phyloP scores from a whole-genome alignment of 2,113 vertebrate species.

The Phodopus roborovskii region DNA sequence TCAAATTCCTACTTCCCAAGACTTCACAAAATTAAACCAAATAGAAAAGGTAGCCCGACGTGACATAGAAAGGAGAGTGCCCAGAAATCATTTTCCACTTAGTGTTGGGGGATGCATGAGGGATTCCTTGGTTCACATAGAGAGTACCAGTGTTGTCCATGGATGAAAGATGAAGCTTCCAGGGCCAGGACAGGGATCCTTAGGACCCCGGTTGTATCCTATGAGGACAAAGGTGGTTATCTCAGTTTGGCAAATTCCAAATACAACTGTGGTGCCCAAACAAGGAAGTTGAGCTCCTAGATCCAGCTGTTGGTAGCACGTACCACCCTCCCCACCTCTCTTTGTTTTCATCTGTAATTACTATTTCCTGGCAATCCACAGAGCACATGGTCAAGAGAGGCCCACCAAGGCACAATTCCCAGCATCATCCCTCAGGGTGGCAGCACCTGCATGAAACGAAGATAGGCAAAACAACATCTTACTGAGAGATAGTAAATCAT shows the following conservation, averaged over 20 bases:
- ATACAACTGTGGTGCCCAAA: not conserved
- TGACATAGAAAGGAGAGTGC: not conserved
- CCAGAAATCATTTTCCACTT: not conserved
- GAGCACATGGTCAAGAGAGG: not conserved
- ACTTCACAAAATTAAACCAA: not conserved
- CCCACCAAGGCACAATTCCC: conserved; percentile 20
- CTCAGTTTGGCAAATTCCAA: not conserved
- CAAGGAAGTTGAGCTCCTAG: not conserved
- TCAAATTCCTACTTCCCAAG: not conserved
- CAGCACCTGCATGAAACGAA: conserved; percentile 33
- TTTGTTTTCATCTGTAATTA: conserved; percentile 31
- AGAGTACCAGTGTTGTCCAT: not conserved
- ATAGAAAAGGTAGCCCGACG: not conserved
- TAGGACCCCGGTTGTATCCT: not conserved
- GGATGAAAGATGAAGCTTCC: not conserved
- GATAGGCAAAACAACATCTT: not conserved
- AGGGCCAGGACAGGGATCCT: not conserved
- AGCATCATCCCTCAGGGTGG: not conserved
- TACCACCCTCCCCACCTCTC: not conserved
- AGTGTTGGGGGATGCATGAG: not conserved
- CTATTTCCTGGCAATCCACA: conserved; percentile 49
- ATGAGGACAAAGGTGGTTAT: fast-evolving
- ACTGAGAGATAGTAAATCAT: not conserved
- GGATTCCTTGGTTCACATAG: too few species aligned
- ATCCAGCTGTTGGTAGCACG: not conserved